Percentiles rank a stretch among this genome's conserved stretches.
Conservation (phyloP, 2,797 vertebrate genomes). For the Enteromius fasciolatus region DNA sequence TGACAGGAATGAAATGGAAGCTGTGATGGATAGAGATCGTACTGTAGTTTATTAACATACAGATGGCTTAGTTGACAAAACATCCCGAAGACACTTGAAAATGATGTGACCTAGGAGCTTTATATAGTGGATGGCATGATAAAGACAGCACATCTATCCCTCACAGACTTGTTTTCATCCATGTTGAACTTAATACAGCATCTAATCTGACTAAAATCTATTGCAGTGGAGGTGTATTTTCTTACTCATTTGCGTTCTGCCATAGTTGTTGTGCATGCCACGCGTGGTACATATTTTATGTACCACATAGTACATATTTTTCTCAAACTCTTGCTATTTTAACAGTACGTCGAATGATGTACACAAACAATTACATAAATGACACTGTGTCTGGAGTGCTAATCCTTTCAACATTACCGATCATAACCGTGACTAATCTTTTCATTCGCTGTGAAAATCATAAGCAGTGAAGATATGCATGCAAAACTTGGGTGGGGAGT, state of each 20-base stretch:
- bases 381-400: not conserved
- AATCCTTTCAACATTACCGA: conserved; percentile 10
- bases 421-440: conserved; percentile 14
- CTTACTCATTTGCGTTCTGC: conserved; percentile 16
- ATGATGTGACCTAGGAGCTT: not conserved
- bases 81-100: not conserved
- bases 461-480: not conserved
- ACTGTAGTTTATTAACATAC: not conserved
- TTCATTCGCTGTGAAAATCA: conserved; percentile 6
- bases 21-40: not conserved
- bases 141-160: not conserved
- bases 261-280: conserved; percentile 10
- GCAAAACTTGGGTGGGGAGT: conserved; percentile 4
- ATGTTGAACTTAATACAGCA: not conserved
- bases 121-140: not conserved
- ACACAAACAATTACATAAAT: not conserved
- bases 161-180: not conserved
- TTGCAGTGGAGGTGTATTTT: not conserved
- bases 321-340: conserved; percentile 15
- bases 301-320: not conserved
- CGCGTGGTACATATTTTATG: not conserved
- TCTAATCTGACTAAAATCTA: not conserved
- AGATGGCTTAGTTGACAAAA: not conserved
- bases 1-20: not conserved
- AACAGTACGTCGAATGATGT: not conserved